These are phyloP conservation scores for Deilephila porcellus DNA, from an alignment of 2,888 invertebrate genomes.

Conservation along the genomic window DNA sequence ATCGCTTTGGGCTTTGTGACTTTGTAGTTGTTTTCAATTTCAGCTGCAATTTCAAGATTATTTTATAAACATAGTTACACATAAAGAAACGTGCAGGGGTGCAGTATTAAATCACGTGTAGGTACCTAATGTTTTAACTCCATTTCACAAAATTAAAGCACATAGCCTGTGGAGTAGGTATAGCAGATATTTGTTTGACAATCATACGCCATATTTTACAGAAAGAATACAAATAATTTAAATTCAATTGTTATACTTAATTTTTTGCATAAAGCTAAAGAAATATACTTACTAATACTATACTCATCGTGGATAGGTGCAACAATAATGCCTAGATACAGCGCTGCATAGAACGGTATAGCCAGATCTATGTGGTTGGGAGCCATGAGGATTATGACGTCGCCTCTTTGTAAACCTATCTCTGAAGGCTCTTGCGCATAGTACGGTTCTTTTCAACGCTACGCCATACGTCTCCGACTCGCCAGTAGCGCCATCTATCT, in stretches of 20 bases:
- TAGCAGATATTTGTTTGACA: too few relatives aligned
- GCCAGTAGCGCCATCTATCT: conserved; percentile 71
- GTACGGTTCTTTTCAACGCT: conserved; percentile 61
- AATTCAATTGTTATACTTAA: too few relatives aligned
- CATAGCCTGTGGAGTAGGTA: too few relatives aligned
- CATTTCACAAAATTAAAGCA: too few relatives aligned
- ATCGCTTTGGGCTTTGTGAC: conserved; percentile 56
- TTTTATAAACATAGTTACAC: not conserved
- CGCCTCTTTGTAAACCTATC: conserved; percentile 62
- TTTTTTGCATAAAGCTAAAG: not conserved
- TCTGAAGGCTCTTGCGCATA: conserved; percentile 65
- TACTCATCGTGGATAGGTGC: conserved; percentile 47
- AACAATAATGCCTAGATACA: conserved; percentile 65
- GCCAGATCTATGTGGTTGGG: conserved; percentile 69
- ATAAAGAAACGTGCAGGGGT: not conserved
- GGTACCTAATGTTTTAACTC: too few relatives aligned
- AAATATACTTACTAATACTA: conserved; percentile 21
- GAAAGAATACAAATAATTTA: too few relatives aligned
- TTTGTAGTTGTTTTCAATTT: conserved; percentile 51
- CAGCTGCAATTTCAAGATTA: conserved; percentile 47
- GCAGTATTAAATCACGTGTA: not conserved
- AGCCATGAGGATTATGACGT: conserved; percentile 71
- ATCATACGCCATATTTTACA: too few relatives aligned
- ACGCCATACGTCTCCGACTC: conserved; percentile 68
- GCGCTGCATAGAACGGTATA: conserved; percentile 72